phyloP scores from a whole-genome alignment of 2,797 vertebrate species.

The Bothrops alternatus region DNA sequence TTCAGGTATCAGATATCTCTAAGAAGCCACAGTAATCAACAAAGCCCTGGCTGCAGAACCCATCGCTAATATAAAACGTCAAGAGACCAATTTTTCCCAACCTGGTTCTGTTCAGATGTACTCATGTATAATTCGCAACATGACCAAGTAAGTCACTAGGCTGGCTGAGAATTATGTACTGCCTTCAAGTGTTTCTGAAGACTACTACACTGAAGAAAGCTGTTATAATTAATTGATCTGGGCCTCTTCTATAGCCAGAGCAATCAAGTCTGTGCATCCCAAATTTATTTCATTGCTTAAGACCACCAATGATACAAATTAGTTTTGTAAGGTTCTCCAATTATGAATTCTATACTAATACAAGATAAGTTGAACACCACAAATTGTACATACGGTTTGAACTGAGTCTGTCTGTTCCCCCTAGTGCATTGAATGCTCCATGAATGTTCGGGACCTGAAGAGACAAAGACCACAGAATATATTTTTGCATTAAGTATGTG shows the following conservation, averaged over 20 bases:
- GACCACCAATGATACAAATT: background rate
- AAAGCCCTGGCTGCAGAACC: background rate
- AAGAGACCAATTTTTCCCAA: background rate
- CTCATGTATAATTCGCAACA: background rate
- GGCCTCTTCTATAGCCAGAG: background rate
- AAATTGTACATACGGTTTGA: conserved; percentile 88
- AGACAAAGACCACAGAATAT: conserved; percentile 37
- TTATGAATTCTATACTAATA: background rate
- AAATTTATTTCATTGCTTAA: background rate
- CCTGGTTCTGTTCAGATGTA: background rate
- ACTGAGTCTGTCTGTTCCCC: conserved; percentile 85
- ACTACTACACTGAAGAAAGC: background rate
- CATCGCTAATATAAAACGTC: background rate
- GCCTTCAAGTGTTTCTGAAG: background rate
- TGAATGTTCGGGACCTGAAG: conserved; percentile 88
- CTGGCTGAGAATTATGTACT: background rate
- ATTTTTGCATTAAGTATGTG: conserved; percentile 18
- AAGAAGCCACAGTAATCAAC: background rate
- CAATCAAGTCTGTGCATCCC: background rate
- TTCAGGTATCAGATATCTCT: background rate
- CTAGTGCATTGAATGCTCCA: conserved; percentile 95
- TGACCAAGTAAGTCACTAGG: background rate
- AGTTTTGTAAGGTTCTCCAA: background rate
- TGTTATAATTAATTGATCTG: background rate
- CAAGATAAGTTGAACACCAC: conserved; percentile 14